These are phyloP conservation scores for Hirundichthys speculiger DNA, from an alignment of 2,113 vertebrate species.

Conservation along the genomic window DNA sequence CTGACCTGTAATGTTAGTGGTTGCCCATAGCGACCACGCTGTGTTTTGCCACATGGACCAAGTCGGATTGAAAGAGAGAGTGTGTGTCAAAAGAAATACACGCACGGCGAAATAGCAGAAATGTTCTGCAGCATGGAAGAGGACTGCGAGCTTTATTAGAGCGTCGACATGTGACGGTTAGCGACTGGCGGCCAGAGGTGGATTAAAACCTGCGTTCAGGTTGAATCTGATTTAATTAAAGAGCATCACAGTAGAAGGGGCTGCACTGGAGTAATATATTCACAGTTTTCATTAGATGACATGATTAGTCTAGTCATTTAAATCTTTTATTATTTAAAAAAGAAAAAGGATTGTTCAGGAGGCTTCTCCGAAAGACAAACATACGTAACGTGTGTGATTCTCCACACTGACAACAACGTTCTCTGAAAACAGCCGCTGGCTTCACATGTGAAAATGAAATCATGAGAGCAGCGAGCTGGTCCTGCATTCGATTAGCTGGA, in stretches of 20 bases:
- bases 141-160: slow-evolving; percentile 5
- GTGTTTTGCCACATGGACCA: background rate
- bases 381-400: background rate
- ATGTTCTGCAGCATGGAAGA: background rate
- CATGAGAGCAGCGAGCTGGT: background rate
- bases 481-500: background rate
- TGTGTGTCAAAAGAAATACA: background rate
- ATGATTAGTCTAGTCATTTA: too few species aligned
- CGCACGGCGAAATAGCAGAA: background rate
- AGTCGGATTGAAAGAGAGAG: too few species aligned
- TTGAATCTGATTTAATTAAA: slow-evolving; percentile 25
- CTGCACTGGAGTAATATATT: background rate
- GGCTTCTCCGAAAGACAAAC: too few species aligned
- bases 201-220: background rate
- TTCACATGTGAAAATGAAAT: background rate
- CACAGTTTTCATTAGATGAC: too few species aligned
- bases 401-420: background rate
- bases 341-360: too few species aligned
- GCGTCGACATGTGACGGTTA: slow-evolving; percentile 3
- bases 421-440: background rate
- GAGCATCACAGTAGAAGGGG: background rate
- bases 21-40: slow-evolving; percentile 15
- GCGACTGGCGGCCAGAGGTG: background rate
- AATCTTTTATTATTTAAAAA: background rate
- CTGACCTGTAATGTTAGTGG: background rate